phyloP scores from a whole-genome alignment of 2,888 invertebrate genomes.

The Mechanitis mazaeus region DNA sequence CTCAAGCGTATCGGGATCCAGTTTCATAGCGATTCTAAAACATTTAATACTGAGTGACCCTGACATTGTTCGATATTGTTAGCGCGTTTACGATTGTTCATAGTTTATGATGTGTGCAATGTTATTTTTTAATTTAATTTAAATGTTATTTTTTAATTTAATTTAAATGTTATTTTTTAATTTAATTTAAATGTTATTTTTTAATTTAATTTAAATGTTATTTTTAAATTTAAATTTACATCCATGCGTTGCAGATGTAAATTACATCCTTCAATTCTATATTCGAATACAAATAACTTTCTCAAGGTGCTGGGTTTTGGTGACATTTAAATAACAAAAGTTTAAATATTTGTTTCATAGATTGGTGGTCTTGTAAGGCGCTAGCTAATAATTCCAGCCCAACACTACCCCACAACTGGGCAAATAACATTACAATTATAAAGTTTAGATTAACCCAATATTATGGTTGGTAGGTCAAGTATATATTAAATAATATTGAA shows the following conservation, averaged over 20 bases:
- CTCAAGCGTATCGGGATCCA: conserved; percentile 21
- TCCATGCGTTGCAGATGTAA: background rate
- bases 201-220: background rate
- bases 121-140: conserved; percentile 3
- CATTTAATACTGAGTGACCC: conserved; percentile 21
- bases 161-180: conserved; percentile 4
- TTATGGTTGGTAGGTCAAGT: too few species aligned
- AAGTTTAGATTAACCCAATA: too few species aligned
- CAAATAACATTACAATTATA: too few species aligned
- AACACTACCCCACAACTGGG: too few species aligned
- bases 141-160: conserved; percentile 4
- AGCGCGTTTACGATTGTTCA: conserved; percentile 4
- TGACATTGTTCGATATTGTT: conserved; percentile 22
- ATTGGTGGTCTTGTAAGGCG: too few species aligned
- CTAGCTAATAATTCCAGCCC: too few species aligned
- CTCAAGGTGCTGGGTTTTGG: too few species aligned
- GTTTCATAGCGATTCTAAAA: conserved; percentile 16
- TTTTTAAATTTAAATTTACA: background rate
- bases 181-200: conserved; percentile 5
- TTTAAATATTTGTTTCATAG: too few species aligned
- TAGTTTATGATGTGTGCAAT: conserved; percentile 9
- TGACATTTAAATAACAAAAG: too few species aligned
- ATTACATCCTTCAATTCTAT: background rate
- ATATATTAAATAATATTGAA: conserved; percentile 18
- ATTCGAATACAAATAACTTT: too few species aligned